Evolutionary conservation across 2,113 vertebrate species (phyloP), one percentile per base, ranked within the genome.

Genomic region (Seriola aureovittata): DNA sequence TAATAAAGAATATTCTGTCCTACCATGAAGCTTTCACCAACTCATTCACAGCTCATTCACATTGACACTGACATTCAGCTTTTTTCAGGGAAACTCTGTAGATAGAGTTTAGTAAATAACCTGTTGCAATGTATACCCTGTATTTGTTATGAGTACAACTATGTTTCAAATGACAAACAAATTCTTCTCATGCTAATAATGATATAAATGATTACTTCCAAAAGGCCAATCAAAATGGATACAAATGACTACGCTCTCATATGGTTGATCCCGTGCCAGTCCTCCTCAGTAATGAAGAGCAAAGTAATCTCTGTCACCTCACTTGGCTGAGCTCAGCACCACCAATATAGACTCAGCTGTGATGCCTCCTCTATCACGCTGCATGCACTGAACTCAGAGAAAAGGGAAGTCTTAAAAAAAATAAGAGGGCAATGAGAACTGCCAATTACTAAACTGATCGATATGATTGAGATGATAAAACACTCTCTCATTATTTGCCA

Each of bases 291-390:
- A 86, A 73, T 77, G 78, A 83, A 75, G 76, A 85, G 46, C 72
- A 62, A 50, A 64, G 70, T 86, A 89, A 93, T 90, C 86, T 90
- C 83, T 80, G 80, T 87, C 89, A 84, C 74, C 71, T 92, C 68
- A 62, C 86, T 86, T 29, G 74, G 58, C 82, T 92, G 86, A 90
- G 82, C 80, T 93, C 91, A 93, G 77, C 86, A 52, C 70, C 79
- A 89, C 91, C 55, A 36, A 92, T 91, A 91, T 92, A 93, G 89
- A 90, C 81, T 88, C 89, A 82, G 88, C 83, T 91, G 75, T 80
- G 86, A 81, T 65, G 59, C 69, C 78, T 57, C 75, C 83, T 78
- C 71, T 34, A 78, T 74, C 42, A 57, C 38, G 11, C 65, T 75
- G 71, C 40, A 42, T 29, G 42, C 71, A 59, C 32, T 32, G 8